phyloP scores from a whole-genome alignment of 2,797 vertebrate genomes.

The Leptodactylus fallax region DNA sequence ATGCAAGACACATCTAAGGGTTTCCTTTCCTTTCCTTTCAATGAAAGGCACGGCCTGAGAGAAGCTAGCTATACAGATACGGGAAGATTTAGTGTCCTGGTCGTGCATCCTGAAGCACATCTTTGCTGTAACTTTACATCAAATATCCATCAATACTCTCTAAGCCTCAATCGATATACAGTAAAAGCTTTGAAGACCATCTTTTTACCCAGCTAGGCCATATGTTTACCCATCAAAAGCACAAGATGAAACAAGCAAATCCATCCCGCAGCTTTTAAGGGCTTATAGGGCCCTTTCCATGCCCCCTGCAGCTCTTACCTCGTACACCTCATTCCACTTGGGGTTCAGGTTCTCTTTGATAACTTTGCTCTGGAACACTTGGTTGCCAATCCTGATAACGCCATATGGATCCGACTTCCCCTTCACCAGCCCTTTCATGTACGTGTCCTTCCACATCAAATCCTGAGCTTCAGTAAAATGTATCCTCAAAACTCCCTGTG shows the following conservation, averaged over 20 bases:
- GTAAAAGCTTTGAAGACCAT: no score
- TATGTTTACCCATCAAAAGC: neutral
- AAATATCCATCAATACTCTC: no score
- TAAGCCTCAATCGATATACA: no score
- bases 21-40: neutral
- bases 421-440: conserved; percentile 90
- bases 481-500: conserved; percentile 88
- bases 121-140: no score
- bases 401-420: conserved; percentile 97
- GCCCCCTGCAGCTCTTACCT: conserved; percentile 77
- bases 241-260: neutral
- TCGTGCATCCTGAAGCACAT: no score
- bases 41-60: neutral
- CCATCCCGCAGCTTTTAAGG: neutral
- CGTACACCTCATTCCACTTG: conserved; percentile 93
- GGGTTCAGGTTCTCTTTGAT: conserved; percentile 89
- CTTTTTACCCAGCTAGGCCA: no score
- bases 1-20: neutral
- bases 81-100: neutral
- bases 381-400: conserved; percentile 83
- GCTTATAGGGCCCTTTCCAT: neutral
- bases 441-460: conserved; percentile 88
- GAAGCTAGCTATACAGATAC: neutral
- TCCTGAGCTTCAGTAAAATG: conserved; percentile 94
- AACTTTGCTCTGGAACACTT: conserved; percentile 90